These are phyloP conservation scores for Cecropterus lyciades DNA, from an alignment of 1,140 invertebrate genomes.

Conservation along the genomic window DNA sequence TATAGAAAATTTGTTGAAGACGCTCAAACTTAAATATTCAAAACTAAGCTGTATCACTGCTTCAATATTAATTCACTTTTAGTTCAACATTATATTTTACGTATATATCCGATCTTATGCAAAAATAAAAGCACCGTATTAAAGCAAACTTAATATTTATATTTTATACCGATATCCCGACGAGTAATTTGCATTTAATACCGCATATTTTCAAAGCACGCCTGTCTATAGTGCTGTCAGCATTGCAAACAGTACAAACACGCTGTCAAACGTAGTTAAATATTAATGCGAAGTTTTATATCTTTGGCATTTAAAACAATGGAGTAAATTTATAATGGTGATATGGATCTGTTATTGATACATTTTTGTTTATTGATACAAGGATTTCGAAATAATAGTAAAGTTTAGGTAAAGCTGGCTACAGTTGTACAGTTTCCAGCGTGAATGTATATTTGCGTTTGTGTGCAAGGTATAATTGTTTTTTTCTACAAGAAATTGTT, in stretches of 20 bases:
- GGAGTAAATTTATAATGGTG: too few species aligned
- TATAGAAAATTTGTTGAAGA: too few species aligned
- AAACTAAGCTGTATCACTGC: too few species aligned
- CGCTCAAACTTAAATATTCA: too few species aligned
- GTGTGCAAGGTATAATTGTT: too few species aligned
- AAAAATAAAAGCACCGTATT: not conserved
- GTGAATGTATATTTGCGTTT: not conserved
- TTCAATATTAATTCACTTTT: too few species aligned
- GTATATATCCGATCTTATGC: too few species aligned
- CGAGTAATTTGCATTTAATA: constrained; percentile 4
- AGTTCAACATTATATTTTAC: too few species aligned
- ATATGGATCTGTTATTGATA: too few species aligned
- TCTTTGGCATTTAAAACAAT: not conserved
- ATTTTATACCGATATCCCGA: not conserved
- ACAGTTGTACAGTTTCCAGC: not conserved
- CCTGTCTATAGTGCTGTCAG: not conserved
- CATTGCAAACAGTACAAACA: not conserved
- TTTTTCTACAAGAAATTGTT: too few species aligned
- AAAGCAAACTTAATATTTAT: not conserved
- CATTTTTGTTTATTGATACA: too few species aligned
- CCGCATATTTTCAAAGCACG: not conserved
- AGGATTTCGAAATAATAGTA: too few species aligned
- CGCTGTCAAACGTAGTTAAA: constrained; percentile 2
- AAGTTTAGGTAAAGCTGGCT: not conserved
- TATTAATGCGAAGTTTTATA: not conserved